These are phyloP conservation scores for Vicugna pacos DNA, from an alignment of 2,113 vertebrate genomes.

Conservation along the genomic window DNA sequence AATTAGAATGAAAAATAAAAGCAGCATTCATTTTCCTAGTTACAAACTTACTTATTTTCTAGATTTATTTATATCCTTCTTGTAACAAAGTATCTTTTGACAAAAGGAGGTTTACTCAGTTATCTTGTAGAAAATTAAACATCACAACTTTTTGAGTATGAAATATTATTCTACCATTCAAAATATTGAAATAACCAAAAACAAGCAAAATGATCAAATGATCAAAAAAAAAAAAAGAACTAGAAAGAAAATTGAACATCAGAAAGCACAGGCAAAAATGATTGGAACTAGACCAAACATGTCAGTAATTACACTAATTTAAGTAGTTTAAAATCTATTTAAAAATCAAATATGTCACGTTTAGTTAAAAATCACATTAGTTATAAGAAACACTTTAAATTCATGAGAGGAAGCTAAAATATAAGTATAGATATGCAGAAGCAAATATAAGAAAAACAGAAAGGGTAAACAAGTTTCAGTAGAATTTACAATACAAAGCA, in stretches of 20 bases:
- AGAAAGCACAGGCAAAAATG: background rate
- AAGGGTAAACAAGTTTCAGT: background rate
- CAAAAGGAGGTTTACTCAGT: background rate
- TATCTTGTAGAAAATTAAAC: background rate
- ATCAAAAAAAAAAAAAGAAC: background rate
- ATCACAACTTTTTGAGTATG: background rate
- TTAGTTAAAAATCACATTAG: background rate
- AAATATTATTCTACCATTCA: background rate
- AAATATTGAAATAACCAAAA: background rate
- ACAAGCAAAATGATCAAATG: background rate
- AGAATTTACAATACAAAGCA: background rate
- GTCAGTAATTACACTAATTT: background rate
- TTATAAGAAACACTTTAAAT: background rate
- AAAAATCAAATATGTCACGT: background rate
- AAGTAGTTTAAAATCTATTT: background rate
- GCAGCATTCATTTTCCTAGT: background rate
- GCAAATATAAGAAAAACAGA: background rate
- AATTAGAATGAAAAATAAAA: background rate
- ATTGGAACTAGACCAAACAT: background rate
- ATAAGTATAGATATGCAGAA: background rate
- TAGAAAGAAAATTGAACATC: background rate
- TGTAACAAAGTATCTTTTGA: background rate
- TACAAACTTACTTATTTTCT: background rate
- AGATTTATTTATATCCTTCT: background rate
- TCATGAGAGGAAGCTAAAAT: background rate